Evolutionary conservation across 2,888 invertebrate genomes (phyloP).

Genomic region (Ichneumoninae sp.): DNA sequence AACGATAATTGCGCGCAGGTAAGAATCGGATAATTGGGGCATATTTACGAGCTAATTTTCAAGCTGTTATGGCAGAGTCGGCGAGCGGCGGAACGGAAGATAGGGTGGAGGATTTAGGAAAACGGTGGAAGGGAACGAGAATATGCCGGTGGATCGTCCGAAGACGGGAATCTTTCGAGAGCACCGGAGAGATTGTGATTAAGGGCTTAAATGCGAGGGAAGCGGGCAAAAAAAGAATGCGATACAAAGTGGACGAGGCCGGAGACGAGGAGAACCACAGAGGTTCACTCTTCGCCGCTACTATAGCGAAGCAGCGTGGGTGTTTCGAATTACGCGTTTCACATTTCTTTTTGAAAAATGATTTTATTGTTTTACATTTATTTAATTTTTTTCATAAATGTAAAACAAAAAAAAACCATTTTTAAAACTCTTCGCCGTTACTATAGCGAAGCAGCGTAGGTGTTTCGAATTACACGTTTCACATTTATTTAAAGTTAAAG

Average conservation of each 20-base stretch:
- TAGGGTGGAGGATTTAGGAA: conserved; percentile 4
- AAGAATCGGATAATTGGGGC: conserved; percentile 69
- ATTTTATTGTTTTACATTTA: too few relatives aligned
- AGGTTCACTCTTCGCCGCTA: conserved; percentile 13
- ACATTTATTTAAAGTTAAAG: too few relatives aligned
- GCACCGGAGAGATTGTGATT: conserved; percentile 12
- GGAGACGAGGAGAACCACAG: conserved; percentile 41
- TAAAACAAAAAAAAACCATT: too few relatives aligned
- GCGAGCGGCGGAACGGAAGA: conserved; percentile 47
- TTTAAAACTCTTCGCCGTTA: too few relatives aligned
- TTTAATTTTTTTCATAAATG: too few relatives aligned
- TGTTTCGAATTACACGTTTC: too few relatives aligned
- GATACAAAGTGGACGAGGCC: conserved; percentile 28
- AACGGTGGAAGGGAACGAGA: conserved; percentile 47
- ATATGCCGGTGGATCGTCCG: not conserved
- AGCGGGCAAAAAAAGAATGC: conserved; percentile 27
- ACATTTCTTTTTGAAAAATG: too few relatives aligned
- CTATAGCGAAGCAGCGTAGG: too few relatives aligned
- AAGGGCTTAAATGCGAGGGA: not conserved
- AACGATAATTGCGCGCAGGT: conserved; percentile 73
- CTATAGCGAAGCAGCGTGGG: conserved; percentile 66
- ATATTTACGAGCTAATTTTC: conserved; percentile 77
- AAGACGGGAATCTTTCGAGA: not conserved
- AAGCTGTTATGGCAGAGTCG: conserved; percentile 66
- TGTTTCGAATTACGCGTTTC: conserved; percentile 57